These are phyloP conservation scores for Macropis europaea DNA, from an alignment of 2,888 invertebrate genomes.

Conservation along the genomic window DNA sequence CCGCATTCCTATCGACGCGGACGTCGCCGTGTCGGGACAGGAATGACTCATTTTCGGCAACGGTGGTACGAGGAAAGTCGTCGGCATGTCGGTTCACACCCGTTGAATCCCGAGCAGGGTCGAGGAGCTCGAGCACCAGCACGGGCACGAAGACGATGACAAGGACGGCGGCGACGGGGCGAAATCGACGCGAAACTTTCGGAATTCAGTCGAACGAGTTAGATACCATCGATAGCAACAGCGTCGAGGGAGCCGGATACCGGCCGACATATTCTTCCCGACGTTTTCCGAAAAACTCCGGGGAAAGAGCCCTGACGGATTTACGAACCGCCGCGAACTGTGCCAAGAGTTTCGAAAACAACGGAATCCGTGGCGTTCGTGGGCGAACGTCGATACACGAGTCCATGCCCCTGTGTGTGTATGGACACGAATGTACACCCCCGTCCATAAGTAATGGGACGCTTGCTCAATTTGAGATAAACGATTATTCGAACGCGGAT, in stretches of 20 bases:
- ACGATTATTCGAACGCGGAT: too few relatives aligned
- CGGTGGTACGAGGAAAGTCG: constrained; percentile 11
- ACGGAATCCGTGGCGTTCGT: constrained; percentile 16
- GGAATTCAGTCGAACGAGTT: constrained; percentile 42
- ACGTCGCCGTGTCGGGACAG: constrained; percentile 33
- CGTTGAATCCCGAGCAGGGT: constrained; percentile 37
- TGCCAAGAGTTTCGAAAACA: constrained; percentile 59
- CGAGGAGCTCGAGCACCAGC: too few relatives aligned
- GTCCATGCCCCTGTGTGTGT: neutral
- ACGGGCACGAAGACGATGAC: neutral
- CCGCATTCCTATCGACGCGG: constrained; percentile 29
- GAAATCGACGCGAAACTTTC: constrained; percentile 57
- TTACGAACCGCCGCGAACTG: constrained; percentile 53
- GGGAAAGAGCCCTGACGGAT: constrained; percentile 52
- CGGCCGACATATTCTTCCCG: constrained; percentile 54
- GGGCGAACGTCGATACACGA: constrained; percentile 1
- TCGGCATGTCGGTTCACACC: constrained; percentile 47
- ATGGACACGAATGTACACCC: neutral
- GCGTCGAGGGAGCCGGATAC: constrained; percentile 14
- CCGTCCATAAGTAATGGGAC: too few relatives aligned
- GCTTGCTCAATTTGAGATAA: too few relatives aligned
- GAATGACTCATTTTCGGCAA: constrained; percentile 40
- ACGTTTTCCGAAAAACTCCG: constrained; percentile 42
- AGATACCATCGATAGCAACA: constrained; percentile 38
- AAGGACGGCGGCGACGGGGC: neutral